These are phyloP conservation scores for Druon quercuslanigerum DNA, from an alignment of 1,140 invertebrate genomes.

Conservation along the genomic window DNA sequence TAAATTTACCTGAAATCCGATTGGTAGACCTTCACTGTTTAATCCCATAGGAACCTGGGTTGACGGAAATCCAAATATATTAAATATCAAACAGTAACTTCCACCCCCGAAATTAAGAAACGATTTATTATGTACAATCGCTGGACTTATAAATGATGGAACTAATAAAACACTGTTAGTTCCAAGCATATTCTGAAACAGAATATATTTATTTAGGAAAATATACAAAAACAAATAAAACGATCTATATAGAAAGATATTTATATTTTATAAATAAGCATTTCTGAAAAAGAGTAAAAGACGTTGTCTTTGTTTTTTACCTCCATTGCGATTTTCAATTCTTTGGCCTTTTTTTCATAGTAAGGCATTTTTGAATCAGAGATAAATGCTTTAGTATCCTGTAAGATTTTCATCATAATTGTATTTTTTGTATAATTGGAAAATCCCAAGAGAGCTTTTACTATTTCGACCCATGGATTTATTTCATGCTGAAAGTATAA, in stretches of 20 bases:
- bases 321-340: background rate
- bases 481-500: conserved; percentile 60
- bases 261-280: background rate
- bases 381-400: conserved; percentile 69
- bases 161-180: conserved; percentile 85
- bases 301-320: background rate
- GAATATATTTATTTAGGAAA: conserved; percentile 34
- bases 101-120: conserved; percentile 78
- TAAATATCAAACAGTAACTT: conserved; percentile 84
- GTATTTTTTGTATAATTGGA: conserved; percentile 70
- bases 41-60: conserved; percentile 85
- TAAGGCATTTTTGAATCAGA: conserved; percentile 47
- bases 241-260: background rate
- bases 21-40: conserved; percentile 79
- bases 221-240: too few species aligned
- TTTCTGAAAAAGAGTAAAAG: background rate
- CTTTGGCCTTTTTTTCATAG: background rate
- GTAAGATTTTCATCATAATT: conserved; percentile 66
- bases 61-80: conserved; percentile 84
- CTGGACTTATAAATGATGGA: conserved; percentile 81
- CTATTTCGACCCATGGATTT: conserved; percentile 68
- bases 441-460: conserved; percentile 69
- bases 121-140: conserved; percentile 80
- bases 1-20: conserved; percentile 82
- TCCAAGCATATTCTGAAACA: conserved; percentile 75